phyloP scores from a whole-genome alignment of 2,888 invertebrate genomes.

The Nowickia ferox region DNA sequence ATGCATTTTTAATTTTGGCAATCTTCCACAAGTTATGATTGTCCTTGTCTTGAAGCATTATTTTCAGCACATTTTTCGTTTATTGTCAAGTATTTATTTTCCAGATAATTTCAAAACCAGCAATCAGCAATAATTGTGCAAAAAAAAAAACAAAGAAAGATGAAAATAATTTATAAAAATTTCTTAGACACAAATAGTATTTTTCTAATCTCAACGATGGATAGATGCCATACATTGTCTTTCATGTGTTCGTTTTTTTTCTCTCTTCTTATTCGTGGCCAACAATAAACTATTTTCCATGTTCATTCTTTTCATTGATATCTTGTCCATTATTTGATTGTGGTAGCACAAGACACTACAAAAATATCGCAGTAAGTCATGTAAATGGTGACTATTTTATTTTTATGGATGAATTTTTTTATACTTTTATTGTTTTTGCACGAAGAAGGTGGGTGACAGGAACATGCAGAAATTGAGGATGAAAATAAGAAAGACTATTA shows the following conservation, averaged over 20 bases:
- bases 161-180: conserved; percentile 33
- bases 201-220: conserved; percentile 23
- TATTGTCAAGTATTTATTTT: neutral
- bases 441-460: conserved; percentile 49
- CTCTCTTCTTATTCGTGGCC: neutral
- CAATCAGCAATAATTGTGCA: neutral
- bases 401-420: conserved; percentile 5
- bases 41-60: neutral
- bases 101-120: neutral
- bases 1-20: no score
- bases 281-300: conserved; percentile 61
- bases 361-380: conserved; percentile 51
- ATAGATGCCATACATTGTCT: conserved; percentile 40
- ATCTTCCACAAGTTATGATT: no score
- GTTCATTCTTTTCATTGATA: conserved; percentile 62
- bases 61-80: neutral
- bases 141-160: conserved; percentile 55
- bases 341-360: conserved; percentile 29
- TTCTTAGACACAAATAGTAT: conserved; percentile 13
- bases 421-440: conserved; percentile 19
- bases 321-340: conserved; percentile 67
- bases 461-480: conserved; percentile 35
- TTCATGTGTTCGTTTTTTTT: conserved; percentile 13
- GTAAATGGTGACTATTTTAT: conserved; percentile 58
- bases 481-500: conserved; percentile 21